These are phyloP conservation scores for Drosophila prostipennis DNA, from an alignment of 2,888 invertebrate genomes.

Conservation along the genomic window DNA sequence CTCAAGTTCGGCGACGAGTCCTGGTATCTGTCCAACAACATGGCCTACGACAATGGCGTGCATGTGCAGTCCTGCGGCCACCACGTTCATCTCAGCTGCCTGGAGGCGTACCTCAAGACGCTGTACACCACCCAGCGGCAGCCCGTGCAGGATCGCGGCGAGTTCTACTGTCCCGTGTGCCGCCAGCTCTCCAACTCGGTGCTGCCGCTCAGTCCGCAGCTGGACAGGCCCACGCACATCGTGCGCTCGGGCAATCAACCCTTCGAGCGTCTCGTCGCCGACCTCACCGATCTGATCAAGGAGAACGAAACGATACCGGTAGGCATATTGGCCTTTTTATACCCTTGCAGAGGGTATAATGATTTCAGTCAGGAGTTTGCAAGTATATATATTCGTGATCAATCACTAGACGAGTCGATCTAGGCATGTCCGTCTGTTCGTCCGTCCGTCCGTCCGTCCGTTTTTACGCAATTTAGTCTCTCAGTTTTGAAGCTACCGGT, in stretches of 20 bases:
- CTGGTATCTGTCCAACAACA: conserved; percentile 91
- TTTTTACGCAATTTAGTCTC: too few species aligned
- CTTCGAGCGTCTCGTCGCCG: conserved; percentile 83
- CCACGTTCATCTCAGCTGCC: conserved; percentile 97
- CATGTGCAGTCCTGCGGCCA: conserved; percentile 98
- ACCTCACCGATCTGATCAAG: conserved; percentile 87
- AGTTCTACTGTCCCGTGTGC: conserved; percentile 97
- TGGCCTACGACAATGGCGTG: conserved; percentile 96
- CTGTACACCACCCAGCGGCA: conserved; percentile 91
- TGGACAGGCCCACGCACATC: conserved; percentile 88
- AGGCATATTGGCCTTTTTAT: neutral
- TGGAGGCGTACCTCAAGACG: conserved; percentile 94
- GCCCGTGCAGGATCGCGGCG: conserved; percentile 91
- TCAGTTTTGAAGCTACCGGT: too few species aligned
- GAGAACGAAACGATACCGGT: conserved; percentile 87
- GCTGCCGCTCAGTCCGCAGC: conserved; percentile 91
- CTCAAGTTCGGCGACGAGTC: conserved; percentile 92
- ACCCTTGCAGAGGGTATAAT: too few species aligned
- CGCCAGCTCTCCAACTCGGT: conserved; percentile 96
- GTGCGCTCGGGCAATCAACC: conserved; percentile 86
- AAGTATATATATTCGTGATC: too few species aligned
- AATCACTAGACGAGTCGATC: too few species aligned
- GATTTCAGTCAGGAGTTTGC: too few species aligned
- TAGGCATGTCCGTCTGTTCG: too few species aligned
- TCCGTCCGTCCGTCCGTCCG: too few species aligned